Base-by-base conservation (phyloP, 2,113 vertebrate species). In the Tauraco erythrolophus region DNA sequence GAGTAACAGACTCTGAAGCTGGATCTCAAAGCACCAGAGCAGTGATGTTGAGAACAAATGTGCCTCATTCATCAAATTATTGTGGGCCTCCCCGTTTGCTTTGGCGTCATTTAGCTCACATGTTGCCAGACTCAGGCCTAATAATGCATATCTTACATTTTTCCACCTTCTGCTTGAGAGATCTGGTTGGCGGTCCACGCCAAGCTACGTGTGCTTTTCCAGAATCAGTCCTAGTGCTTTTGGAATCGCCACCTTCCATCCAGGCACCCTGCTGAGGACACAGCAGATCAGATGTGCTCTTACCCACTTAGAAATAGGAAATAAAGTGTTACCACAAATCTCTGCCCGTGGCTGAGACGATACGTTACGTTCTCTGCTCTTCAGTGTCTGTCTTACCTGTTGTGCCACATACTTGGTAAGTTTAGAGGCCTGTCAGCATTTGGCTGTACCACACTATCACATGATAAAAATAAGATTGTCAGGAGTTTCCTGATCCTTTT, bases 61-160 rank as follows among this genome's bases (percentile, higher is more conserved):
- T 33, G 41, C 50, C 65, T 74, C 39, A 3, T 60, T 77, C 43
- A 15, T 70, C 57, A 53, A 93, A 22, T 69, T 50, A 27, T 9
- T 37, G 39, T 45, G 62, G 21, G 60, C n/a, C 11, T 50, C 27
- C 31, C 17, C 4, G 1, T 58, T 45, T n/a, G 17, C 66, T 75
- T n/a, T 70, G 23, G 14, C 25, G 45, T 65, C 12, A 0, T 35
- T 72, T 19, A 27, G 57, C 8, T 71, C 28, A 4, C 37, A 1
- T 6, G 23, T 51, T 7, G 23, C 51, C 35, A 64, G 50, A 23
- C 27, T 43, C 23, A 33, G 0, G 6, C 41, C 14, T 71, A 66
- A 14, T 50, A 30, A 25, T 3, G 7, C 28, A 0, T 17, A 5
- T n/a, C 30, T 35, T 43, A 2, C 2, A 14, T 45, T 39, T 60